These are phyloP conservation scores for Rhinopithecus roxellana DNA, from an alignment of 2,113 vertebrate species.

Conservation along the genomic window DNA sequence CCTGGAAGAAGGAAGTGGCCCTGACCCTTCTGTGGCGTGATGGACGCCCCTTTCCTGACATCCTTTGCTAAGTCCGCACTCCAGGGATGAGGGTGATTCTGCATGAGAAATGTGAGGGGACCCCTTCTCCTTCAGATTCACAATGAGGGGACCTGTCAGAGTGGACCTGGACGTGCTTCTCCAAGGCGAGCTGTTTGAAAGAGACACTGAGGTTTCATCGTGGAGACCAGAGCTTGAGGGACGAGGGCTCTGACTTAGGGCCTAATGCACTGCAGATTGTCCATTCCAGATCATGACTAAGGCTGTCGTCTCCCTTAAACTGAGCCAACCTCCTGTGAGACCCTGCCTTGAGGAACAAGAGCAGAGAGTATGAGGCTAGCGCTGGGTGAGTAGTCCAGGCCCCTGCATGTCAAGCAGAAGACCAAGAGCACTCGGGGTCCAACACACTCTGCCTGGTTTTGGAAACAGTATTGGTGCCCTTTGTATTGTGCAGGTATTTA, in stretches of 20 bases:
- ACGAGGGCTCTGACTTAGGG: neutral
- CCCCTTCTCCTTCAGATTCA: neutral
- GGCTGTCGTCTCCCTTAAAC: no score
- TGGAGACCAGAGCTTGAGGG: no score
- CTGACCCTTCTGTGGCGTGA: accelerated
- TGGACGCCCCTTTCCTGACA: accelerated
- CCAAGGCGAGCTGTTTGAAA: neutral
- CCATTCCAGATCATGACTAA: no score
- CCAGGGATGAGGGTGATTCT: no score
- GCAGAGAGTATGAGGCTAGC: neutral
- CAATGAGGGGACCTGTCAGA: no score
- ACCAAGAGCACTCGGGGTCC: neutral
- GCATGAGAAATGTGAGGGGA: neutral
- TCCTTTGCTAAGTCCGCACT: accelerated
- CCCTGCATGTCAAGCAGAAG: no score
- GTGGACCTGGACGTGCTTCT: no score
- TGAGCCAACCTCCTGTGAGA: neutral
- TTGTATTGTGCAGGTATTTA: no score
- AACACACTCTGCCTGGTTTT: neutral
- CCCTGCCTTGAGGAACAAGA: neutral
- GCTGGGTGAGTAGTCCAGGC: accelerated
- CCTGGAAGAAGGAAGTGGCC: neutral
- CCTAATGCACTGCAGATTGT: accelerated
- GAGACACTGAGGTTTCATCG: no score
- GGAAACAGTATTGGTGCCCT: no score